Conservation (phyloP, 2,888 invertebrate genomes). For the Incurvaria masculella region DNA sequence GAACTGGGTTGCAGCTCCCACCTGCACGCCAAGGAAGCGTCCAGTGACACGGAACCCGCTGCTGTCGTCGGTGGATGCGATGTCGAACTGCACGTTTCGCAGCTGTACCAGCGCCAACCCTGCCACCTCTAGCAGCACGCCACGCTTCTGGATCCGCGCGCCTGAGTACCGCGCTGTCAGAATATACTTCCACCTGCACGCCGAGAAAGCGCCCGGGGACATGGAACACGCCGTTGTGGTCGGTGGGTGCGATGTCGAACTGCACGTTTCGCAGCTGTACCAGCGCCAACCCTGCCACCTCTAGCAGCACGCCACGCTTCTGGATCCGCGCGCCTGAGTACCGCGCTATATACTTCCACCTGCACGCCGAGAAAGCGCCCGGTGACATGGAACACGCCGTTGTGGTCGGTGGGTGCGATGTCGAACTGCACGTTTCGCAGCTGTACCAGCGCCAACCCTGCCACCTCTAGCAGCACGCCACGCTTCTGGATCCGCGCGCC, state of each 20-base stretch:
- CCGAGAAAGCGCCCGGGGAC: conserved; percentile 75
- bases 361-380: conserved; percentile 76
- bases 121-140: conserved; percentile 67
- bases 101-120: conserved; percentile 65
- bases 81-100: conserved; percentile 74
- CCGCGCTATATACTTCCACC: too few species aligned
- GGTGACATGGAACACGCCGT: conserved; percentile 65
- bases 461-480: conserved; percentile 68
- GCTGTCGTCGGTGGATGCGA: conserved; percentile 61
- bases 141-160: conserved; percentile 66
- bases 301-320: conserved; percentile 69
- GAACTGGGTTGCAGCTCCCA: too few species aligned
- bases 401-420: conserved; percentile 63
- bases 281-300: conserved; percentile 64
- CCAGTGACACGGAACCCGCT: conserved; percentile 69
- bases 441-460: conserved; percentile 63
- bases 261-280: conserved; percentile 72
- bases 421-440: conserved; percentile 75
- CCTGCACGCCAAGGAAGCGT: conserved; percentile 73
- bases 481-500: conserved; percentile 68
- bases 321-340: conserved; percentile 67
- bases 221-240: conserved; percentile 64
- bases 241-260: conserved; percentile 69
- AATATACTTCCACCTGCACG: conserved; percentile 72
- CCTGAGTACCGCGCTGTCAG: conserved; percentile 64